Percentiles rank a stretch among this genome's conserved stretches.
Evolutionary conservation across 2,113 vertebrate genomes (phyloP).

Genomic region (Mesitornis unicolor): DNA sequence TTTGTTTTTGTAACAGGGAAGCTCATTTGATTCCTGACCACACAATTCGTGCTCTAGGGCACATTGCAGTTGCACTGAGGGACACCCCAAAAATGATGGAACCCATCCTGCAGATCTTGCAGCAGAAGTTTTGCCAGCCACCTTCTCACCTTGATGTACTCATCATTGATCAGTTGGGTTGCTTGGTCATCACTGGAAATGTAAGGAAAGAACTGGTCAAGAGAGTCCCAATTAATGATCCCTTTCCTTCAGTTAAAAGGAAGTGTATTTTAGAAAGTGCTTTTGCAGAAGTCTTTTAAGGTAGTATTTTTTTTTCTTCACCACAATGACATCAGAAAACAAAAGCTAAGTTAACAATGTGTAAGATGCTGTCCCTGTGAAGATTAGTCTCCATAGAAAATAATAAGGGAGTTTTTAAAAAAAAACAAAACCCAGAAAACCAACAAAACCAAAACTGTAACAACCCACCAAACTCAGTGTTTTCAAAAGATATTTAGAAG

Average conservation of each 20-base stretch:
- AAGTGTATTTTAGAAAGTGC: background rate
- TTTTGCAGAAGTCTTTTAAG: background rate
- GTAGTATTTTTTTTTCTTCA: background rate
- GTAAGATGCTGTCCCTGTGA: background rate
- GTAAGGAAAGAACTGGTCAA: conserved; percentile 70
- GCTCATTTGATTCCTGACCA: conserved; percentile 96
- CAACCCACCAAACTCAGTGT: background rate
- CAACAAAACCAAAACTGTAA: too few relatives aligned
- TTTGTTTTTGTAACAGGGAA: conserved; percentile 75
- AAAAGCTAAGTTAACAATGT: background rate
- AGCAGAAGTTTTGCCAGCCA: conserved; percentile 97
- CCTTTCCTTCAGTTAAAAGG: background rate
- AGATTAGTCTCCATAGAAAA: background rate
- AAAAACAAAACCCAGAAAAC: too few relatives aligned
- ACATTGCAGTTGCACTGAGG: conserved; percentile 92
- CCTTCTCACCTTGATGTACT: conserved; percentile 91
- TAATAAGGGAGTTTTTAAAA: background rate
- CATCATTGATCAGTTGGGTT: conserved; percentile 94
- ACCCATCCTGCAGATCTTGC: conserved; percentile 94
- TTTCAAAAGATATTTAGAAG: background rate
- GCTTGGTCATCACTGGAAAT: conserved; percentile 95
- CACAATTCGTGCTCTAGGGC: conserved; percentile 91
- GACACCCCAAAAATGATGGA: conserved; percentile 95
- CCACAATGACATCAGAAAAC: background rate
- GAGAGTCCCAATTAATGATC: background rate